Percentiles rank a stretch among this genome's conserved stretches.
Conservation (phyloP, 2,888 invertebrate genomes). For the Eurois occulta region DNA sequence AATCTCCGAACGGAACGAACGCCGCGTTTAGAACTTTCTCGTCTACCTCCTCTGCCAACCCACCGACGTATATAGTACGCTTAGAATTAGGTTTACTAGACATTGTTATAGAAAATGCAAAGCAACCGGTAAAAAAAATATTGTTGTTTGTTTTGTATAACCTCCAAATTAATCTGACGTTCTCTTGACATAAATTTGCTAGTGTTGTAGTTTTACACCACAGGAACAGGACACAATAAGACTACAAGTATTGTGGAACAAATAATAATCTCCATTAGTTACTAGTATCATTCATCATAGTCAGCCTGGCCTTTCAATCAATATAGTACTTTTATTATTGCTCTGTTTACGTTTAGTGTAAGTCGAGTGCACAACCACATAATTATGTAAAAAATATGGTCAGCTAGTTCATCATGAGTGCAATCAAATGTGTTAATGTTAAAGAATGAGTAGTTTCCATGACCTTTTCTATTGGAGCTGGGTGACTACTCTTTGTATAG, state of each 20-base stretch:
- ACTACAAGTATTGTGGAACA: not conserved
- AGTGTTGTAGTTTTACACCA: not conserved
- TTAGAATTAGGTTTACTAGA: slow-evolving; percentile 92
- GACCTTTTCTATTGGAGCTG: not conserved
- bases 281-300: too few species aligned
- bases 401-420: not conserved
- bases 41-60: slow-evolving; percentile 98
- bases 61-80: slow-evolving; percentile 96
- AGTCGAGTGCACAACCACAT: not conserved
- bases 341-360: not conserved
- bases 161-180: slow-evolving; percentile 47
- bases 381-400: not conserved
- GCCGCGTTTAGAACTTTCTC: slow-evolving; percentile 98
- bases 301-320: too few species aligned
- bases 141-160: slow-evolving; percentile 53
- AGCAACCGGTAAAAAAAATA: slow-evolving; percentile 44
- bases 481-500: not conserved
- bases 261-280: not conserved
- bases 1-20: slow-evolving; percentile 99
- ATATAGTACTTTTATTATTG: too few species aligned
- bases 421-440: not conserved
- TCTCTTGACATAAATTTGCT: slow-evolving; percentile 3
- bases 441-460: not conserved
- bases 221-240: not conserved
- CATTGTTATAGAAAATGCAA: slow-evolving; percentile 72